A percentile compares a stretch with the other conserved stretches of the same genome.
These are phyloP conservation scores for Campoletis raptor DNA, from an alignment of 2,888 invertebrate species.

Conservation along the genomic window DNA sequence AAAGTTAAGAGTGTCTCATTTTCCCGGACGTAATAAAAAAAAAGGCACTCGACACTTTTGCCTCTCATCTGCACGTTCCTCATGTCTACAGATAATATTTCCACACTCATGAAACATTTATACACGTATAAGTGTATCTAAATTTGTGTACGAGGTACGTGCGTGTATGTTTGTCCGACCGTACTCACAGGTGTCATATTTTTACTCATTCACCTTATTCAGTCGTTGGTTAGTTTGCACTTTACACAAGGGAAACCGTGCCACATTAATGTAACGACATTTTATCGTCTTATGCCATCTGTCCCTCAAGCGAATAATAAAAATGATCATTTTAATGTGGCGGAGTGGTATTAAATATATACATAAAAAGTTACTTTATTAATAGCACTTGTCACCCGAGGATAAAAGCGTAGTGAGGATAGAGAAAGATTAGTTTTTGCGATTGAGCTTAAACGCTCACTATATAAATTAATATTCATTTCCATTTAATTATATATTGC, in stretches of 20 bases:
- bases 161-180: neutral
- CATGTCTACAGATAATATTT: constrained; percentile 4
- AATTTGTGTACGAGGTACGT: neutral
- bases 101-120: neutral
- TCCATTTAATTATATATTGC: constrained; percentile 9
- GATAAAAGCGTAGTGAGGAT: constrained; percentile 20
- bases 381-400: constrained; percentile 1
- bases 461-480: constrained; percentile 12
- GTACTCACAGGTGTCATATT: constrained; percentile 51
- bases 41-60: constrained; percentile 58
- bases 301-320: constrained; percentile 27
- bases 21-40: constrained; percentile 40
- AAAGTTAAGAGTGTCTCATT: constrained; percentile 24
- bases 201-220: constrained; percentile 40
- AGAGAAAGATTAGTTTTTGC: constrained; percentile 17
- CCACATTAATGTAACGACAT: constrained; percentile 53
- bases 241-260: constrained; percentile 43
- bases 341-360: constrained; percentile 17
- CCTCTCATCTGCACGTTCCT: constrained; percentile 30
- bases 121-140: neutral
- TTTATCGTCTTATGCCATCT: constrained; percentile 37
- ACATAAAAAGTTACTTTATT: constrained; percentile 1
- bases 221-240: constrained; percentile 29
- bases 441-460: neutral
- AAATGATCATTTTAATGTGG: constrained; percentile 40